Percentiles rank a stretch among this genome's conserved stretches.
Evolutionary conservation across 23 tunicate species (phyloP).

Genomic region (Halocynthia aurantium): DNA sequence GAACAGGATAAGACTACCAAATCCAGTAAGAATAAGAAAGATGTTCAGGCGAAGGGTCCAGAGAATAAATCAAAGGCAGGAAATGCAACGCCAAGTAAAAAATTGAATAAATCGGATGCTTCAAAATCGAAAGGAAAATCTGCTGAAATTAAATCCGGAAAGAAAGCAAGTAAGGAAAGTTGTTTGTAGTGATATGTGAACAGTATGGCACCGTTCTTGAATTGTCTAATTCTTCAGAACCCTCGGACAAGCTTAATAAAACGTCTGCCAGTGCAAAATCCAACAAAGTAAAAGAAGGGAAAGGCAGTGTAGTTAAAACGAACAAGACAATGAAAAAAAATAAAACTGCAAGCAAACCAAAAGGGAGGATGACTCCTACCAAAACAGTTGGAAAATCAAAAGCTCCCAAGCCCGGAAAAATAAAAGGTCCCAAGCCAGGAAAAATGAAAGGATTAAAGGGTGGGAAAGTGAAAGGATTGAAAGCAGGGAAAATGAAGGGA

Average conservation of each 20-base stretch:
- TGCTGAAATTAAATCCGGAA: background rate
- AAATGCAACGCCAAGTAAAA: too few relatives aligned
- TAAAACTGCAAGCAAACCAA: background rate
- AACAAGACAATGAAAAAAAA: background rate
- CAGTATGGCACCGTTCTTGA: too few relatives aligned
- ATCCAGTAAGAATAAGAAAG: too few relatives aligned
- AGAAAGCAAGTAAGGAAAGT: constrained; percentile 6
- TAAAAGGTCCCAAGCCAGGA: constrained; percentile 4
- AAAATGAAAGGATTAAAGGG: constrained; percentile 23
- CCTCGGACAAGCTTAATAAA: background rate
- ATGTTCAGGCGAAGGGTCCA: too few relatives aligned
- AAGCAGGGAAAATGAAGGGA: background rate
- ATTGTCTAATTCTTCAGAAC: too few relatives aligned
- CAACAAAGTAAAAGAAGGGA: constrained; percentile 2
- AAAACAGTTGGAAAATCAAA: constrained; percentile 24
- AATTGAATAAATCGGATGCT: too few relatives aligned
- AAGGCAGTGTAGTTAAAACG: background rate
- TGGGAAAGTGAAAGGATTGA: background rate
- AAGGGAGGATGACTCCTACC: background rate
- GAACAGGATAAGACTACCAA: too few relatives aligned
- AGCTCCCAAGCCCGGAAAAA: constrained; percentile 18
- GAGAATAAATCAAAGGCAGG: too few relatives aligned
- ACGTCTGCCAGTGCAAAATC: background rate
- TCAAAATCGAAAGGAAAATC: too few relatives aligned
- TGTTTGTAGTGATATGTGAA: too few relatives aligned